Conservation (phyloP, 2,888 invertebrate genomes). For the Luperina nickerlii region DNA sequence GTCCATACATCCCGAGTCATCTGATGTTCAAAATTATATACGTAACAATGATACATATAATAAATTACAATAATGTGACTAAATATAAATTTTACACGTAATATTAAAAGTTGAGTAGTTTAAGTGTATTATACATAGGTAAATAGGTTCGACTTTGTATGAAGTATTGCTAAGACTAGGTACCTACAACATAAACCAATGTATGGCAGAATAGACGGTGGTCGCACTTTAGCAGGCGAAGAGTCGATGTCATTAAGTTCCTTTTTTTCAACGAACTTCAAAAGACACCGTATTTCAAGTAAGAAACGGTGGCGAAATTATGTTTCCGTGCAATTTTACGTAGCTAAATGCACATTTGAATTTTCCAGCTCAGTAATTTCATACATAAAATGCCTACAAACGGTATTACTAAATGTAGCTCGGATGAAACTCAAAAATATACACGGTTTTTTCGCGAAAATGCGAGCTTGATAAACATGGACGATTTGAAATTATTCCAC, state of each 20-base stretch:
- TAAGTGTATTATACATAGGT: conserved; percentile 89
- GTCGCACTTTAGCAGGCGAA: conserved; percentile 71
- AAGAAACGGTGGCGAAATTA: conserved; percentile 66
- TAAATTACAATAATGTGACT: conserved; percentile 89
- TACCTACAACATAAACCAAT: conserved; percentile 74
- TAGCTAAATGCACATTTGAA: conserved; percentile 69
- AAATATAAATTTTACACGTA: conserved; percentile 90
- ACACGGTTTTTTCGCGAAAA: conserved; percentile 55
- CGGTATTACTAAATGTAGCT: conserved; percentile 62
- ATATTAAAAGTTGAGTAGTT: conserved; percentile 87
- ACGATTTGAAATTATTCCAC: conserved; percentile 54
- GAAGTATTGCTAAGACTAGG: conserved; percentile 86
- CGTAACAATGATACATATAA: conserved; percentile 90
- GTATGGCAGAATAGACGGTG: conserved; percentile 73
- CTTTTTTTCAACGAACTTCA: conserved; percentile 70
- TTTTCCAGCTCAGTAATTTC: conserved; percentile 70
- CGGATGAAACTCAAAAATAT: conserved; percentile 64
- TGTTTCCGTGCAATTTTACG: conserved; percentile 70
- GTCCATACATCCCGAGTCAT: conserved; percentile 84
- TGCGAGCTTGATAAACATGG: conserved; percentile 62
- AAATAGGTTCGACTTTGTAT: conserved; percentile 88
- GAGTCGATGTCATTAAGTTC: conserved; percentile 69
- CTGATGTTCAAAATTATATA: conserved; percentile 90
- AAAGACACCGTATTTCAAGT: conserved; percentile 64
- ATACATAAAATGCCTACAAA: conserved; percentile 66